These are phyloP conservation scores for Furcula furcula DNA, from an alignment of 2,888 invertebrate species.

Conservation along the genomic window DNA sequence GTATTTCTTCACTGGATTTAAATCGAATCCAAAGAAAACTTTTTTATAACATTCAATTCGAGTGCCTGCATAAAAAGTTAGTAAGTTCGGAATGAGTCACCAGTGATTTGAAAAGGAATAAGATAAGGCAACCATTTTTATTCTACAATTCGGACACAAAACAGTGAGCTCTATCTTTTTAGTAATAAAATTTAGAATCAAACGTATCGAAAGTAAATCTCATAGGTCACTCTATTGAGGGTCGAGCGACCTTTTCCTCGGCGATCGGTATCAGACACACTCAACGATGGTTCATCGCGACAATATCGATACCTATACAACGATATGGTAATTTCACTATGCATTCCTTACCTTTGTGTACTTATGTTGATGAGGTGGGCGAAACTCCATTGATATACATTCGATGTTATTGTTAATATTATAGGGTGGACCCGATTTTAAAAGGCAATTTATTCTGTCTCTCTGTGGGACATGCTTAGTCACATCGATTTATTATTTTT, in stretches of 20 bases:
- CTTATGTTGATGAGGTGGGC: conserved; percentile 79
- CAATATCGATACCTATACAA: conserved; percentile 64
- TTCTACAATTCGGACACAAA: conserved; percentile 12
- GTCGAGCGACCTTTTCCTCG: conserved; percentile 64
- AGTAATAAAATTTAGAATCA: conserved; percentile 35
- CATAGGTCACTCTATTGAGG: conserved; percentile 45
- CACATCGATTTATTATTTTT: conserved; percentile 44
- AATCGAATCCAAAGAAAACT: conserved; percentile 38
- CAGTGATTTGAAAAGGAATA: conserved; percentile 66
- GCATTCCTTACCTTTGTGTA: conserved; percentile 71
- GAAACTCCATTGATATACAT: conserved; percentile 76
- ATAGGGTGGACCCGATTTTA: conserved; percentile 65
- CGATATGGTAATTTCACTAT: conserved; percentile 68
- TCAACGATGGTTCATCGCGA: conserved; percentile 65
- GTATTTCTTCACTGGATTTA: conserved; percentile 27
- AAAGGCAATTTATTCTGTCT: conserved; percentile 70
- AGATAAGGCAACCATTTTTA: conserved; percentile 39
- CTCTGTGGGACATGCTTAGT: conserved; percentile 64
- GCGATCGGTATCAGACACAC: conserved; percentile 65
- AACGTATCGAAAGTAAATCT: conserved; percentile 18
- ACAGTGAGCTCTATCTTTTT: conserved; percentile 19
- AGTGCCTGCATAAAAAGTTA: conserved; percentile 53
- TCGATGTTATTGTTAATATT: conserved; percentile 72
- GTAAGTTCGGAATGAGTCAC: conserved; percentile 64
- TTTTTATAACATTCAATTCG: conserved; percentile 33